Evolutionary conservation across 2,888 invertebrate genomes (phyloP).

Genomic region (Synergus laeviventris): DNA sequence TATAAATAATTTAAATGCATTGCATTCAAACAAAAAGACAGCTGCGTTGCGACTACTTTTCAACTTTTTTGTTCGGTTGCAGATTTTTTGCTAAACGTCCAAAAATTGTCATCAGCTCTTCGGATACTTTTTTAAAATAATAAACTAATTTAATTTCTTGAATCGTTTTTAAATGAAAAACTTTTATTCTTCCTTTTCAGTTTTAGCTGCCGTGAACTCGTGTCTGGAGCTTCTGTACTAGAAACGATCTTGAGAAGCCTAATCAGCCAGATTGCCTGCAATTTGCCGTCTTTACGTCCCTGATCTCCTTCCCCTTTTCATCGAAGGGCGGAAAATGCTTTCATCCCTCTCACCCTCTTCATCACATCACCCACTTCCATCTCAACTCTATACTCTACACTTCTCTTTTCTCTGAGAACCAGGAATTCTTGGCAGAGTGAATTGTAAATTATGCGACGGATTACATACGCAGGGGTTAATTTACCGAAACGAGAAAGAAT

Average conservation of each 20-base stretch:
- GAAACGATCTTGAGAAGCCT: slow-evolving; percentile 69
- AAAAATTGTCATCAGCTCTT: neutral
- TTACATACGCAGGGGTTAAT: neutral
- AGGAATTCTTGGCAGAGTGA: neutral
- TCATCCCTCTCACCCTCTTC: neutral
- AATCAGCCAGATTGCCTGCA: slow-evolving; percentile 73
- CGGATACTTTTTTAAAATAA: no score
- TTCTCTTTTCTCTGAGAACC: neutral
- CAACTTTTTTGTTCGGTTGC: neutral
- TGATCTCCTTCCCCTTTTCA: slow-evolving; percentile 1
- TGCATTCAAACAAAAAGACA: slow-evolving; percentile 54
- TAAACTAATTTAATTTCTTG: neutral
- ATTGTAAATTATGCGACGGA: neutral
- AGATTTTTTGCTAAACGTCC: neutral
- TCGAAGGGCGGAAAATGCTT: slow-evolving; percentile 7
- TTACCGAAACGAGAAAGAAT: neutral
- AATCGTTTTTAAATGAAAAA: neutral
- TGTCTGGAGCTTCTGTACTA: slow-evolving; percentile 48
- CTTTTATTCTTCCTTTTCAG: neutral
- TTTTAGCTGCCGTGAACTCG: neutral
- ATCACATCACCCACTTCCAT: neutral
- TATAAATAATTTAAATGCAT: slow-evolving; percentile 69
- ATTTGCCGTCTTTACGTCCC: slow-evolving; percentile 69
- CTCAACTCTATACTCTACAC: neutral
- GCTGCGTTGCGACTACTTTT: slow-evolving; percentile 40